Conservation (phyloP, 2,113 vertebrate genomes). For the Tautogolabrus adspersus region DNA sequence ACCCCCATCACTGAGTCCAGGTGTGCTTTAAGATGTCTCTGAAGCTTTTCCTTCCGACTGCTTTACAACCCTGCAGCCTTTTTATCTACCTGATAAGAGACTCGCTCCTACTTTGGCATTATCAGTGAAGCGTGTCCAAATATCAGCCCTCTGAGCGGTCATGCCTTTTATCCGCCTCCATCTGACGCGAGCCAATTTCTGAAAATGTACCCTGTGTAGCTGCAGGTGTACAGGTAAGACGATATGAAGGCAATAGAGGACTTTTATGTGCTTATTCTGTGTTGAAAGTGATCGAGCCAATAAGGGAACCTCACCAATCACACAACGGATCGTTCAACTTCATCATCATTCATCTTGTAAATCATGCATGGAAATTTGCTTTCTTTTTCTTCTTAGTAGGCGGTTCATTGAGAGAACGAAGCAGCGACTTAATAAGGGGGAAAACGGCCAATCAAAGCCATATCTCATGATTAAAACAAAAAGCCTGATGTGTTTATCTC, state of each 20-base stretch:
- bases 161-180: slow-evolving; percentile 4
- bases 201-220: slow-evolving; percentile 2
- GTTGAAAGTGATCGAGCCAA: neutral
- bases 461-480: no score
- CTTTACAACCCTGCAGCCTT: neutral
- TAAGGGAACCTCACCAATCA: no score
- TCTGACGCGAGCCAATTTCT: slow-evolving; percentile 3
- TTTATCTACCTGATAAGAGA: slow-evolving; percentile 6
- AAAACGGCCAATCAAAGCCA: no score
- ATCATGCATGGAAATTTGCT: no score
- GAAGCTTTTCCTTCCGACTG: slow-evolving; percentile 5
- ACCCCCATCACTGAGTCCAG: slow-evolving; percentile 37
- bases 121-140: slow-evolving; percentile 39
- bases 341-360: no score
- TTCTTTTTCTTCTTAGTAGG: no score
- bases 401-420: no score
- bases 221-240: slow-evolving; percentile 28
- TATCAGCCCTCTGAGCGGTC: slow-evolving; percentile 15
- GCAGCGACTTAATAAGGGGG: no score
- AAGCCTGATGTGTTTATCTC: no score
- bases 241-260: slow-evolving; percentile 12
- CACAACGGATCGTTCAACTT: no score
- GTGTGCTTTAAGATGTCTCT: slow-evolving; percentile 21
- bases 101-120: slow-evolving; percentile 10
- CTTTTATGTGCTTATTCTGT: neutral